These are phyloP conservation scores for Pseudonaja textilis DNA, from an alignment of 2,113 vertebrate species.

Conservation along the genomic window DNA sequence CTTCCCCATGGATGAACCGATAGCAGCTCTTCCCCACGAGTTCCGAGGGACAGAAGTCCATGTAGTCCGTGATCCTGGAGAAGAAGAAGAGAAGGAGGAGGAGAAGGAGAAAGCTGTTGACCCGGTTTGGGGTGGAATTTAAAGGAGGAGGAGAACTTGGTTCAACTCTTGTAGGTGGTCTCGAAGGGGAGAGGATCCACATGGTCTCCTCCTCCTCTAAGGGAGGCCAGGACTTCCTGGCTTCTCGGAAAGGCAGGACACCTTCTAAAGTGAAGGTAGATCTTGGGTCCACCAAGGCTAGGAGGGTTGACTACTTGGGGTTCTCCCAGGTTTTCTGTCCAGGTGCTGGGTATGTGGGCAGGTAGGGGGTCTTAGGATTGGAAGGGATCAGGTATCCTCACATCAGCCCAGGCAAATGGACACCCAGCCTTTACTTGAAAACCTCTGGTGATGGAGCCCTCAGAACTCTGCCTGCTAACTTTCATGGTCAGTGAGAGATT, in stretches of 20 bases:
- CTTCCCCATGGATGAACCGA: slow-evolving; percentile 86
- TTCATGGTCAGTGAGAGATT: not conserved
- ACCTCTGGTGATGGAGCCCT: not conserved
- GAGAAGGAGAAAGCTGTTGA: too few relatives aligned
- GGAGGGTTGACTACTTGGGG: not conserved
- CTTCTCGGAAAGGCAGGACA: not conserved
- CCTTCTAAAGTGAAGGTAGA: not conserved
- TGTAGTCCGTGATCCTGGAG: slow-evolving; percentile 85
- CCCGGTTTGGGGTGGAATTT: not conserved
- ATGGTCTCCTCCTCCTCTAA: not conserved
- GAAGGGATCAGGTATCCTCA: not conserved
- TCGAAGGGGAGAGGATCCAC: not conserved
- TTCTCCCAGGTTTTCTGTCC: not conserved
- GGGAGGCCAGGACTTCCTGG: not conserved
- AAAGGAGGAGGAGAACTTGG: not conserved
- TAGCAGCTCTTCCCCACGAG: slow-evolving; percentile 89
- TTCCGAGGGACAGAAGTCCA: slow-evolving; percentile 86
- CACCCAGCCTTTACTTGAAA: not conserved
- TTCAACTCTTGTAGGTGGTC: not conserved
- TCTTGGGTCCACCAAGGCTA: not conserved
- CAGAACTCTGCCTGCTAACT: not conserved
- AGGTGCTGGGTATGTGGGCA: not conserved
- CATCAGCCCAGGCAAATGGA: not conserved
- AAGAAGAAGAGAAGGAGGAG: too few relatives aligned
- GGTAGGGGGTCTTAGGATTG: not conserved